Percentiles rank a stretch among this genome's conserved stretches.
phyloP scores from a whole-genome alignment of 2,888 invertebrate species.

The Trichogramma evanescens region DNA sequence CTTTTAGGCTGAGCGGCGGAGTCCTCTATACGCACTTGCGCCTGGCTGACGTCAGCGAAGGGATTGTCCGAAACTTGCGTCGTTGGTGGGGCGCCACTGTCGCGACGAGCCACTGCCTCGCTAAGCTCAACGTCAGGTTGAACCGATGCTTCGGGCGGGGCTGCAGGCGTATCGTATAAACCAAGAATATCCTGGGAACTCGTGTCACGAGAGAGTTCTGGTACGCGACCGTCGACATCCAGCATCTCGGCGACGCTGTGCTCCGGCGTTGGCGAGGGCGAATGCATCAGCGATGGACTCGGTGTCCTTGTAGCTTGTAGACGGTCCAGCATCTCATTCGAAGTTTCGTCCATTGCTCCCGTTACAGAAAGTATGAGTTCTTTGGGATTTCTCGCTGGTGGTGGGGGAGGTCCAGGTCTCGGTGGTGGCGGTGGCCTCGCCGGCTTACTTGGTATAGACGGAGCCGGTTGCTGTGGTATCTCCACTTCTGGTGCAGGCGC shows the following conservation, averaged over 20 bases:
- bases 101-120: neutral
- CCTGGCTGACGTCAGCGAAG: conserved; percentile 19
- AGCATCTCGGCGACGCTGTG: conserved; percentile 58
- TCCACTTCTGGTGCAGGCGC: neutral
- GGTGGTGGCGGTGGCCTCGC: conserved; percentile 47
- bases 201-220: conserved; percentile 44
- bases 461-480: conserved; percentile 22
- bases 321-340: conserved; percentile 73
- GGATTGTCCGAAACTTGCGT: conserved; percentile 19
- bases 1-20: conserved; percentile 50
- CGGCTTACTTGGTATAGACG: conserved; percentile 16
- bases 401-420: conserved; percentile 53
- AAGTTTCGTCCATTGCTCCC: conserved; percentile 82
- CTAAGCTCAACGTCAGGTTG: neutral
- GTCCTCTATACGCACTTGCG: conserved; percentile 52
- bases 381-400: conserved; percentile 73
- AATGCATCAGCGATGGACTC: conserved; percentile 80
- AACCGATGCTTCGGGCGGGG: neutral
- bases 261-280: conserved; percentile 77
- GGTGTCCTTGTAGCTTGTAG: conserved; percentile 80
- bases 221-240: conserved; percentile 51
- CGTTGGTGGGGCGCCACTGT: neutral
- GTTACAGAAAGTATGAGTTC: conserved; percentile 79
- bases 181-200: conserved; percentile 37
- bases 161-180: conserved; percentile 36